phyloP scores from a whole-genome alignment of 2,888 invertebrate species.

The Nebria brevicollis region DNA sequence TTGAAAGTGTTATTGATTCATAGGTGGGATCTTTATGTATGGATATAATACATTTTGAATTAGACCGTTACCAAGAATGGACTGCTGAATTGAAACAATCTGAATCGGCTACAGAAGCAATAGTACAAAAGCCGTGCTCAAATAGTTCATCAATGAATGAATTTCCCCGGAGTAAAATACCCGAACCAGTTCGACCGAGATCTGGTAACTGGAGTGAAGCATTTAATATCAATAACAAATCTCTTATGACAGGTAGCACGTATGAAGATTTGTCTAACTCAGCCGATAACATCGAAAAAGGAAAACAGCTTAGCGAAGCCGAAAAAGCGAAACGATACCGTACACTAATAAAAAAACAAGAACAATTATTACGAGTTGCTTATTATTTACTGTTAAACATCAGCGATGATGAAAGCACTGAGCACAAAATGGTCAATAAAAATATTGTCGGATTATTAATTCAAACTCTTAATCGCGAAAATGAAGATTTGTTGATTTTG shows the following conservation, averaged over 20 bases:
- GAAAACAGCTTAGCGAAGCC: slow-evolving; percentile 58
- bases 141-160: slow-evolving; percentile 67
- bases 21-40: slow-evolving; percentile 96
- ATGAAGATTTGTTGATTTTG: slow-evolving; percentile 87
- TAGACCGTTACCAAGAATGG: slow-evolving; percentile 94
- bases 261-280: slow-evolving; percentile 59
- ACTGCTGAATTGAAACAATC: slow-evolving; percentile 70
- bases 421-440: slow-evolving; percentile 97
- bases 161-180: slow-evolving; percentile 75
- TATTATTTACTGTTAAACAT: slow-evolving; percentile 94
- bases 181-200: slow-evolving; percentile 79
- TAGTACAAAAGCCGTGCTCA: slow-evolving; percentile 58
- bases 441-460: slow-evolving; percentile 88
- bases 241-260: slow-evolving; percentile 43
- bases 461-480: slow-evolving; percentile 89
- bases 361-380: slow-evolving; percentile 89
- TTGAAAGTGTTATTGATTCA: slow-evolving; percentile 32
- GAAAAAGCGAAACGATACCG: slow-evolving; percentile 77
- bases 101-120: slow-evolving; percentile 67
- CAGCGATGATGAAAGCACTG: slow-evolving; percentile 93
- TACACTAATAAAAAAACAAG: slow-evolving; percentile 92
- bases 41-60: slow-evolving; percentile 95
- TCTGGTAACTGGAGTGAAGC: slow-evolving; percentile 75
- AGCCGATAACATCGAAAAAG: slow-evolving; percentile 61
- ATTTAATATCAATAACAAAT: slow-evolving; percentile 48